phyloP scores from a whole-genome alignment of 2,797 vertebrate genomes.

The Crocidura indochinensis region DNA sequence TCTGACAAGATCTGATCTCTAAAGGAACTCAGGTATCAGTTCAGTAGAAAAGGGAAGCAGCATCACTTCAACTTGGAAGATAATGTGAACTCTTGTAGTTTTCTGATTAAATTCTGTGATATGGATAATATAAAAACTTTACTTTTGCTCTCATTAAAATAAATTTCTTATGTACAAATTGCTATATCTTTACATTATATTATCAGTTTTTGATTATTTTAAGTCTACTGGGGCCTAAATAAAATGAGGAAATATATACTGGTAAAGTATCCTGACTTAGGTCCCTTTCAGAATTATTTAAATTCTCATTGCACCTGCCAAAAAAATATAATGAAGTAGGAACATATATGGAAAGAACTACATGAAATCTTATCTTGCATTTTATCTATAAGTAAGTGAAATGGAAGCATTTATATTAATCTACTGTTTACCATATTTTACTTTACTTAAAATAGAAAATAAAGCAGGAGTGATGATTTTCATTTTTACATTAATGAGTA shows the following conservation, averaged over 20 bases:
- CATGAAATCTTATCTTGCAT: background rate
- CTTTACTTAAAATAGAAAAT: background rate
- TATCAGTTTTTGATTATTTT: too few species aligned
- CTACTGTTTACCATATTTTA: background rate
- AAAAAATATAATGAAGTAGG: background rate
- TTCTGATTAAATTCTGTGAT: too few species aligned
- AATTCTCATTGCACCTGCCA: background rate
- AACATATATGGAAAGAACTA: background rate
- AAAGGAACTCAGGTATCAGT: background rate
- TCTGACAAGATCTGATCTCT: background rate
- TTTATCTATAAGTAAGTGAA: conserved; percentile 47
- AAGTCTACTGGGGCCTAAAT: too few species aligned
- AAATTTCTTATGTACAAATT: too few species aligned
- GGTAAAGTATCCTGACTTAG: background rate
- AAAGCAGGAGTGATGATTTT: background rate
- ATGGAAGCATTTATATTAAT: conserved; percentile 16
- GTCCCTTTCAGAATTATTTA: conserved; percentile 27
- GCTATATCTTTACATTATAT: too few species aligned
- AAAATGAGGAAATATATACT: too few species aligned
- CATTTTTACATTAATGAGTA: background rate
- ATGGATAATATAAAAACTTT: too few species aligned
- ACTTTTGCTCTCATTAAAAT: background rate
- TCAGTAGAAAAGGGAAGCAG: background rate
- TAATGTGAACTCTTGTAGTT: background rate
- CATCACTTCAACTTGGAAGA: background rate